phyloP scores from a whole-genome alignment of 2,888 invertebrate species.

The Melanophora roralis region DNA sequence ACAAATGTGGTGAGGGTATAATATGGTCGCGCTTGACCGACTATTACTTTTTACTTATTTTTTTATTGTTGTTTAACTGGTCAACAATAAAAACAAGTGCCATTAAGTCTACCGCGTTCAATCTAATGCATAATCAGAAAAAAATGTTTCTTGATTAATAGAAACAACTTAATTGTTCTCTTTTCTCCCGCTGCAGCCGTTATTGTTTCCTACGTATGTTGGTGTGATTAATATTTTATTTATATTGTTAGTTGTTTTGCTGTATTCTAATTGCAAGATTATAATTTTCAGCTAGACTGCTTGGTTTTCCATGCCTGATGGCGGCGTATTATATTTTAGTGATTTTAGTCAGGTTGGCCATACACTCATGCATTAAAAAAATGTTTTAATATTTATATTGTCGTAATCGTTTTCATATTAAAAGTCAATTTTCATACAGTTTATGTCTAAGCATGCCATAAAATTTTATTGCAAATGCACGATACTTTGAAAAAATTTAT shows the following conservation, averaged over 20 bases:
- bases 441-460: conserved; percentile 38
- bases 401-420: conserved; percentile 22
- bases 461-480: conserved; percentile 50
- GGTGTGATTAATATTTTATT: conserved; percentile 17
- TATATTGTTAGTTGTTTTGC: conserved; percentile 12
- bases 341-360: conserved; percentile 13
- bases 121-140: conserved; percentile 45
- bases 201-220: conserved; percentile 11
- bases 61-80: background rate
- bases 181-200: background rate
- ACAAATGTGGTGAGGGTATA: too few relatives aligned
- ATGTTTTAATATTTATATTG: conserved; percentile 33
- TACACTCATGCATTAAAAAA: background rate
- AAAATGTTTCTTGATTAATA: conserved; percentile 44
- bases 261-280: conserved; percentile 23
- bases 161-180: conserved; percentile 55
- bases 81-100: conserved; percentile 55
- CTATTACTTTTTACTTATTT: too few relatives aligned
- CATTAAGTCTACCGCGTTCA: conserved; percentile 60
- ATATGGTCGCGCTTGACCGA: too few relatives aligned
- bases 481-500: conserved; percentile 16
- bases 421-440: conserved; percentile 43
- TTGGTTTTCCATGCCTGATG: conserved; percentile 51
- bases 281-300: conserved; percentile 56
- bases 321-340: conserved; percentile 47